phyloP scores from a whole-genome alignment of 2,113 vertebrate species.

The Ptilorrhoa leucosticta region DNA sequence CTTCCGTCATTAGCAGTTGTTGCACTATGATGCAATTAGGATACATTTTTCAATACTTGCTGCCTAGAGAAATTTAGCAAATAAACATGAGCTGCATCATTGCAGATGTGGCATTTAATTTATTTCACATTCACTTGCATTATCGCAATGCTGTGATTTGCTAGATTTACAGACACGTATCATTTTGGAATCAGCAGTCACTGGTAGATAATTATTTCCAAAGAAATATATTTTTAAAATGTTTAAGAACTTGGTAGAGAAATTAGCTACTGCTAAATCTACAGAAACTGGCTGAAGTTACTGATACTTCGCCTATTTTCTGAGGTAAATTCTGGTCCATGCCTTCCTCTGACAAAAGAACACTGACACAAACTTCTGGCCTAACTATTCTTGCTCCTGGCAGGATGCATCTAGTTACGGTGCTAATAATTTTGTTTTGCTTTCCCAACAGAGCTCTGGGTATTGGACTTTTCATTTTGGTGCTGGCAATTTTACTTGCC shows the following conservation, averaged over 20 bases:
- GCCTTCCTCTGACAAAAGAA: not conserved
- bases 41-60: not conserved
- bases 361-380: not conserved
- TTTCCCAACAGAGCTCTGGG: slow-evolving; percentile 81
- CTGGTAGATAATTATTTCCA: not conserved
- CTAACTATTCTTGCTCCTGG: not conserved
- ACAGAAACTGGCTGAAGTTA: not conserved
- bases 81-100: not conserved
- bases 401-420: not conserved
- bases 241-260: not conserved
- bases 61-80: not conserved
- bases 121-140: not conserved
- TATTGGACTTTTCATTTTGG: slow-evolving; percentile 82
- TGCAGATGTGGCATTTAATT: not conserved
- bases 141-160: not conserved
- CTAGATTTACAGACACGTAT: not conserved
- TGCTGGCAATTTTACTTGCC: slow-evolving; percentile 82
- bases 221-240: not conserved
- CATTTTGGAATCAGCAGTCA: not conserved
- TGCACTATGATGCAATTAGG: not conserved
- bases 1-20: not conserved
- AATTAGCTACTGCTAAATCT: not conserved
- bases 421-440: not conserved
- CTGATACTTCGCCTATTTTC: not conserved
- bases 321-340: not conserved